Evolutionary conservation across 2,888 invertebrate species (phyloP).

Genomic region (Morpho achilles): DNA sequence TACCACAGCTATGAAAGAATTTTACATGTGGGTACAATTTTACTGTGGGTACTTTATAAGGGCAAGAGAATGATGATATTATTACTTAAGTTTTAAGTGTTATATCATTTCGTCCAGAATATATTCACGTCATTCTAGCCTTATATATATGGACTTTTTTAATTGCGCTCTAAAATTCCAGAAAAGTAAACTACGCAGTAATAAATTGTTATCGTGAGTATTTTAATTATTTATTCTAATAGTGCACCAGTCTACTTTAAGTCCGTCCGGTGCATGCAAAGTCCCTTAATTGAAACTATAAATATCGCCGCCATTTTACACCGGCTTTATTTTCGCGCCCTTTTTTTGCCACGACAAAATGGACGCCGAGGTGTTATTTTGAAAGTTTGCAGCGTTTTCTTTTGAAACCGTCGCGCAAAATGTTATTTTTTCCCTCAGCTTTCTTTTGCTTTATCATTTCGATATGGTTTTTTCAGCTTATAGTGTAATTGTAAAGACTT

Average conservation of each 20-base stretch:
- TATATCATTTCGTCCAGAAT: too few species aligned
- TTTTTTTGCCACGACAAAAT: slow-evolving; percentile 29
- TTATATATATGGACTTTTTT: too few species aligned
- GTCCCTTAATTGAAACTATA: slow-evolving; percentile 72
- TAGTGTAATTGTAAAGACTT: not conserved
- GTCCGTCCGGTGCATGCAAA: slow-evolving; percentile 50
- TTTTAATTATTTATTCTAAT: slow-evolving; percentile 30
- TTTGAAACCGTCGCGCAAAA: slow-evolving; percentile 22
- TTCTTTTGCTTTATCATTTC: slow-evolving; percentile 18
- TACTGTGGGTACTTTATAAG: too few species aligned
- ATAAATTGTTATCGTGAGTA: slow-evolving; percentile 30
- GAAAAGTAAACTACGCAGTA: too few species aligned
- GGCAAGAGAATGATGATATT: too few species aligned
- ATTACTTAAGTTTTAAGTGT: too few species aligned
- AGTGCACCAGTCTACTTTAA: slow-evolving; percentile 26
- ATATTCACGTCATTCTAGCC: too few species aligned
- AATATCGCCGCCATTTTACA: slow-evolving; percentile 61
- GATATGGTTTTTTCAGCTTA: not conserved
- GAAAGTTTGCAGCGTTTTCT: slow-evolving; percentile 25
- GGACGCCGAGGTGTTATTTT: slow-evolving; percentile 27
- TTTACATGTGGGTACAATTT: too few species aligned
- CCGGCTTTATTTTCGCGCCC: slow-evolving; percentile 47
- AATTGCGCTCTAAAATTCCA: too few species aligned
- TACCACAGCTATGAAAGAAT: too few species aligned
- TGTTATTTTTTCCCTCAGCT: slow-evolving; percentile 17